Conservation (phyloP, 2,888 invertebrate genomes). For the Trachelus iudaicus region DNA sequence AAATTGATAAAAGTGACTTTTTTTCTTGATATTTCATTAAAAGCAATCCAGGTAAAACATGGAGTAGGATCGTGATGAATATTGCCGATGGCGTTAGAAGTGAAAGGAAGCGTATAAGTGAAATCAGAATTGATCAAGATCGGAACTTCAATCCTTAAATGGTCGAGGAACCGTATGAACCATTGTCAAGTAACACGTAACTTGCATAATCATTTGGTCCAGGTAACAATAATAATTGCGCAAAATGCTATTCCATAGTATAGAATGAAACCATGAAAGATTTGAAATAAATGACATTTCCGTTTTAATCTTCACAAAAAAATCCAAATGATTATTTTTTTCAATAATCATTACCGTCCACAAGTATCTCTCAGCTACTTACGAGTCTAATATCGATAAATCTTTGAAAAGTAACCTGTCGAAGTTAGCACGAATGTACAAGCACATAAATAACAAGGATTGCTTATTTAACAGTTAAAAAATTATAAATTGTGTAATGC, state of each 20-base stretch:
- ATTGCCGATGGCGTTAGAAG: background rate
- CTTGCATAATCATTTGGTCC: background rate
- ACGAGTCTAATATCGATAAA: too few species aligned
- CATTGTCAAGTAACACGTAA: background rate
- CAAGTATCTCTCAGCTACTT: too few species aligned
- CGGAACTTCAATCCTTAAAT: background rate
- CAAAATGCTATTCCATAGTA: background rate
- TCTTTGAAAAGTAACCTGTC: too few species aligned
- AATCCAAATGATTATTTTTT: too few species aligned
- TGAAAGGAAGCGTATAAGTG: conserved; percentile 4
- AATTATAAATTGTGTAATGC: background rate
- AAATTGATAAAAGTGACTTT: background rate
- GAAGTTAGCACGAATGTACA: too few species aligned
- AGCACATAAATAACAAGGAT: background rate
- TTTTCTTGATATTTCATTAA: background rate
- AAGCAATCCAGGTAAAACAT: background rate
- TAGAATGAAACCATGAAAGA: too few species aligned
- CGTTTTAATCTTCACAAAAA: too few species aligned
- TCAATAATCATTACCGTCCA: too few species aligned
- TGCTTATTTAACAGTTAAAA: background rate
- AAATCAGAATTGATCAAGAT: conserved; percentile 4
- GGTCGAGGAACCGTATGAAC: background rate
- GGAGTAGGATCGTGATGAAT: background rate
- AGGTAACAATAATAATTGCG: background rate
- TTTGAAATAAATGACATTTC: too few species aligned